Base-by-base conservation (phyloP, 2,113 vertebrate species). In the Corythornis vintsioides region DNA sequence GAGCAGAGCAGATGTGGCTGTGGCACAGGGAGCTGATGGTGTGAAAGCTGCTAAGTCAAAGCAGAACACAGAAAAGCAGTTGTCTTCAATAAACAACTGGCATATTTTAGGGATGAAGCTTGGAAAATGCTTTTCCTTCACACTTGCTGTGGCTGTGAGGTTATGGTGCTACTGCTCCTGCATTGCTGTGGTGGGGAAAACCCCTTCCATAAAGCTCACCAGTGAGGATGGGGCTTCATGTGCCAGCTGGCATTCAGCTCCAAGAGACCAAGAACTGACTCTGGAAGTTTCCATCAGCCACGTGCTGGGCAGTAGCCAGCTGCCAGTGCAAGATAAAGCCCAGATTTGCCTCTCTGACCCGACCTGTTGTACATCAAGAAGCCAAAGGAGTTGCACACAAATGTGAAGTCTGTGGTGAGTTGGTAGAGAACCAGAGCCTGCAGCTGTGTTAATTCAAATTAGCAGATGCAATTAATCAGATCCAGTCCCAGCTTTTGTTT, bases 401-500 rank as follows among this genome's bases (percentile, higher is more conserved):
- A 40, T 0, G 2, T 33, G 8, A 92, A 76, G 17, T 20, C 59
- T 38, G 33, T 1, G 5, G 24, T 65, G 20, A 88, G 24, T 4
- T 67, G 72, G 59, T 85, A 38, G 29, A 63, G 71, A 56, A 29
- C 79, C 91, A 76, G 75, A 24, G 40, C 42, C 20, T 67, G 78
- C 50, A 78, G 43, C 75, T 63, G 11, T 40, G 48, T 53, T 83
- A 56, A 64, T 71, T 88, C 64, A 26, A 38, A 73, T 59, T 22
- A 48, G 33, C 70, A 87, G 47, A 25, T 57, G 42, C 66, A 33
- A 43, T 42, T 78, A 40, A 12, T 90, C 61, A 70, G 43, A 67
- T 70, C 79, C 71, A 55, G 79, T 75, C 76, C 60, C 43, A 83
- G 60, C 72, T 59, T 75, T 56, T 83, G 25, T 80, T 83, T 60